Conservation (phyloP, 2,797 vertebrate species). For the Micropoecilia bifurca region DNA sequence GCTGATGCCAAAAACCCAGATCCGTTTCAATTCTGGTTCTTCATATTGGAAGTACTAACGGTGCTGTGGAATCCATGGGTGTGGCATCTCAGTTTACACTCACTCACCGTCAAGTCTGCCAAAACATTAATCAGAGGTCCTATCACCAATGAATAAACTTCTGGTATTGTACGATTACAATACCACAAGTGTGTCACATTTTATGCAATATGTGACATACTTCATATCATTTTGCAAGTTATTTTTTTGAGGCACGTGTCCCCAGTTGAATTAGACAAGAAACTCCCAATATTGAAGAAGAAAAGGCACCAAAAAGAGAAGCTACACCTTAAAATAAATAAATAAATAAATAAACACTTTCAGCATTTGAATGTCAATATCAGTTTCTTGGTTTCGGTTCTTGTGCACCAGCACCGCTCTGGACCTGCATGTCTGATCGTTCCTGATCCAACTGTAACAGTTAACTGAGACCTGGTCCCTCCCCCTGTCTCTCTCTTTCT, state of each 20-base stretch:
- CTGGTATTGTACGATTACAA: neutral
- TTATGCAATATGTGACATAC: neutral
- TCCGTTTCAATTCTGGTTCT: neutral
- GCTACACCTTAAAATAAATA: neutral
- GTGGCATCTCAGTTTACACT: neutral
- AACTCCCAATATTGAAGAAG: constrained; percentile 18
- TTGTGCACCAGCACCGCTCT: constrained; percentile 6
- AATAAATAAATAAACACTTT: neutral
- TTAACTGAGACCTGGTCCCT: constrained; percentile 52
- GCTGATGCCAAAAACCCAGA: neutral
- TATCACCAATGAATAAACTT: neutral
- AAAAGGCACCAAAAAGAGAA: constrained; percentile 16
- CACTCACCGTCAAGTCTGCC: neutral
- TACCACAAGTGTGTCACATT: too few relatives aligned
- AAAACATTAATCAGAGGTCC: neutral
- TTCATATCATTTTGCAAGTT: neutral
- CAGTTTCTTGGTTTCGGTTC: constrained; percentile 15
- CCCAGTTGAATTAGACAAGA: constrained; percentile 13
- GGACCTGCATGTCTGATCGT: constrained; percentile 40
- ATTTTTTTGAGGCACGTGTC: constrained; percentile 11
- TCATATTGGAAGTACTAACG: neutral
- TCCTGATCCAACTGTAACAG: constrained; percentile 64
- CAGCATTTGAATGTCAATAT: constrained; percentile 36
- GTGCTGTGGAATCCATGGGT: neutral
- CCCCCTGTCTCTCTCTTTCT: constrained; percentile 59